A percentile compares a stretch with the other conserved stretches of the same genome.
These are phyloP conservation scores for Daphoenositta chrysoptera DNA, from an alignment of 2,113 vertebrate species.

Conservation along the genomic window DNA sequence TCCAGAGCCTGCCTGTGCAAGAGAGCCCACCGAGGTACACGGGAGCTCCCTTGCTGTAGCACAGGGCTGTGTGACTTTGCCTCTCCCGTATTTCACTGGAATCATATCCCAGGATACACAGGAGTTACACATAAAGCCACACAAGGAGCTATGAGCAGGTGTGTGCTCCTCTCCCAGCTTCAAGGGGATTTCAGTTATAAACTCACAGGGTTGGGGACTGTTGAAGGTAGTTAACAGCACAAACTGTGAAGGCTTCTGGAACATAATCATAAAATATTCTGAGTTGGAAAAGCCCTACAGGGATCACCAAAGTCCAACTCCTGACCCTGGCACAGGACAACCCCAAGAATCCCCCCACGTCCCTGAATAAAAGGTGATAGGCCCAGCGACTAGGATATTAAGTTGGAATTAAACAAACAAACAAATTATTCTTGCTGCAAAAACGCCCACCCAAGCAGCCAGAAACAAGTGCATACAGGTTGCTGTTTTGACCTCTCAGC, in stretches of 20 bases:
- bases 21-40: accelerated
- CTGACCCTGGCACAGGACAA: background rate
- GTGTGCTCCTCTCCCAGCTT: background rate
- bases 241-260: background rate
- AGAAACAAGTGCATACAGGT: accelerated
- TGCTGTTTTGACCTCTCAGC: background rate
- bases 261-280: background rate
- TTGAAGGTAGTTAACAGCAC: background rate
- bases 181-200: background rate
- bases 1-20: background rate
- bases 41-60: accelerated
- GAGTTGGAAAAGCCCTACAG: background rate
- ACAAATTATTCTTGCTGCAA: background rate
- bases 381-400: accelerated
- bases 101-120: accelerated
- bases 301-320: background rate
- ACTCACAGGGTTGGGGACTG: accelerated
- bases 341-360: background rate
- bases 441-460: background rate
- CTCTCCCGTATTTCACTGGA: background rate
- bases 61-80: background rate
- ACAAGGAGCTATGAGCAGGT: background rate
- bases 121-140: accelerated
- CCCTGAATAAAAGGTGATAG: background rate
- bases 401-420: background rate